A percentile compares a stretch with the other conserved stretches of the same genome.
Conservation (phyloP, 2,113 vertebrate species). For the Lamprotornis superbus region DNA sequence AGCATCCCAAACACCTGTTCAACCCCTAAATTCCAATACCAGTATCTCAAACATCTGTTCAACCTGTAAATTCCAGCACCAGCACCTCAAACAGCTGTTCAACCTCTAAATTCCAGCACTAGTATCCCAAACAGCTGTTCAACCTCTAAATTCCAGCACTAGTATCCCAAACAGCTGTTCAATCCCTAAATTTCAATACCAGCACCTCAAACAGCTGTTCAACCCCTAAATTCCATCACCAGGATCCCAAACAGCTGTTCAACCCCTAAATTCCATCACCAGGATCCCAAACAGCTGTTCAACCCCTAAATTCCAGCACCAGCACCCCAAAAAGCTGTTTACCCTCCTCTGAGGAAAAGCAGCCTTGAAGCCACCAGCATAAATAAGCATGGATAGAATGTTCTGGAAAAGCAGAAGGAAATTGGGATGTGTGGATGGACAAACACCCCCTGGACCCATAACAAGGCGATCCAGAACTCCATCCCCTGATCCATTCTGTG, state of each 20-base stretch:
- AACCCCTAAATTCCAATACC: background rate
- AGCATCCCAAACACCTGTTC: background rate
- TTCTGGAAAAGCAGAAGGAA: background rate
- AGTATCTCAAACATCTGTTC: background rate
- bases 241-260: background rate
- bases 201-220: background rate
- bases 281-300: background rate
- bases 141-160: background rate
- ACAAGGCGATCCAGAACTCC: background rate
- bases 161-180: background rate
- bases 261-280: background rate
- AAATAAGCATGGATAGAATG: background rate
- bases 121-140: background rate
- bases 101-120: background rate
- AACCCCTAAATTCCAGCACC: background rate
- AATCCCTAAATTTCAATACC: background rate
- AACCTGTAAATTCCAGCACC: background rate
- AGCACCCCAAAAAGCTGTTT: background rate
- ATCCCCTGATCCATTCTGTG: accelerated
- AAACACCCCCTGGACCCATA: background rate
- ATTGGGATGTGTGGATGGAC: background rate
- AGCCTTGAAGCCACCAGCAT: background rate
- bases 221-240: background rate
- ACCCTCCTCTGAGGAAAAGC: background rate
- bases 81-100: too few species aligned